Evolutionary conservation across 2,113 vertebrate genomes (phyloP), one percentile per base, ranked within the genome.

Genomic region (Calypte anna): DNA sequence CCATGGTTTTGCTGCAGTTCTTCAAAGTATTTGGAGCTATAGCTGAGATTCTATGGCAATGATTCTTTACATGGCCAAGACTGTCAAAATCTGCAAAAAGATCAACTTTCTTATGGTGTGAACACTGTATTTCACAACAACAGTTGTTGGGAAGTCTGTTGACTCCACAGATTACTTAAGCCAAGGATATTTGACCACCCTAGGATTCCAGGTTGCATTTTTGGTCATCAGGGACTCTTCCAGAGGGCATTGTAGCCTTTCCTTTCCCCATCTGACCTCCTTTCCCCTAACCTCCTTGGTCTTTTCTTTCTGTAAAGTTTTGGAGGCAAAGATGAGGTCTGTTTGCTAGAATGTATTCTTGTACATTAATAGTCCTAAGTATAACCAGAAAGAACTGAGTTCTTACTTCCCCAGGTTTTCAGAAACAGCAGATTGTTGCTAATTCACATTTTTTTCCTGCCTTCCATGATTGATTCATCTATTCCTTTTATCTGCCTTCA

Each of bases 401-500:
- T 86, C 81, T 57, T 86, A 73, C 7, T 75, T 94, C 83, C 83
- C 89, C 58, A 91, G 62, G 93, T 97, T 93, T 89, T 63, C 36
- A 66, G 86, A 88, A 64, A 2, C 54, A 87, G 70, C 43, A 83
- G 85, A 83, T 15, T 70, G 44, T 30, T 92, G 66, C 62, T 81
- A 62, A 82, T 78, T 63, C 30, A 48, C 20, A 51, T 63, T 84
- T 88, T 88, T 86, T 86, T 84, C 24, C 53, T 63, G 1, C 36
- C 66, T 84, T 57, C n/a, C 22, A 3, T 84, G 74, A 96, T 59
- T 86, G 82, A 95, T 63, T 83, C 13, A 53, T 74, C 80, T 93
- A n/a, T 70, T 86, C 76, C 92, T 96, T 95, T 95, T 86, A 95
- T 96, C 91, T 94, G 3, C 73, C 90, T 95, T 97, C 69, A 94